Evolutionary conservation across 2,888 invertebrate genomes (phyloP), one percentile per base, ranked within the genome.

Genomic region (Ephialtes manifestator): DNA sequence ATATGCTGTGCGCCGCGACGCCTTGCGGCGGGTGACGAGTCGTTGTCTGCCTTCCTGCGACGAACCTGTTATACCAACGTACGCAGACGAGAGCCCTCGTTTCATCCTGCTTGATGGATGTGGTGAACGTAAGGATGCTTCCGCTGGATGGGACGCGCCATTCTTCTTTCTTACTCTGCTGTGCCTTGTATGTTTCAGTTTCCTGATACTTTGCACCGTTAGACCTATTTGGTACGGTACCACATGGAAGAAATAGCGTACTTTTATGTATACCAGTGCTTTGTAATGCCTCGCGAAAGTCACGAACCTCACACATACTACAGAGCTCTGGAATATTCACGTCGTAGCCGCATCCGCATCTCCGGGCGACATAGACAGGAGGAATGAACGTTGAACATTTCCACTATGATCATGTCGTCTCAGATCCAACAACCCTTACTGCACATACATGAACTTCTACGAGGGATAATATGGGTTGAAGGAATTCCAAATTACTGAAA

Each of bases 101-200:
- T 88, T 90, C 88, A 88, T 89, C 87, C 88, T 79, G 70, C 83
- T 89, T 90, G 90, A 90, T 91, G 89, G 90, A 91, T 91, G 90
- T 89, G 81, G 85, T 87, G 86, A 88, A 89, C 89, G 89, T 87
- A 83, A 79, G 76, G 63, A 63, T 67, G 28, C 46, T 13, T 67
- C 70, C 31, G 35, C 70, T 63, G 81, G 77, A 39, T 72, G 67
- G 43, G 28, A 68, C 70, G 55, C 75, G 39, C 81, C 74, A 81
- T 83, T 81, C 70, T 83, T 85, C 81, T 85, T 74, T 81, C 63
- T 79, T 39, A 18, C 55, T 24, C 60, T 35, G 71, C 65, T 55
- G 20, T 31, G 65, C 35, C 58, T 24, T 60, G 28, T 67, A 48
- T 63, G 70, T 79, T 39, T 75, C 39, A 51, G 53, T 68, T 70